Base-by-base conservation (phyloP, 64 coral and sea anemone genomes). In the Stichodactyla mertensii region DNA sequence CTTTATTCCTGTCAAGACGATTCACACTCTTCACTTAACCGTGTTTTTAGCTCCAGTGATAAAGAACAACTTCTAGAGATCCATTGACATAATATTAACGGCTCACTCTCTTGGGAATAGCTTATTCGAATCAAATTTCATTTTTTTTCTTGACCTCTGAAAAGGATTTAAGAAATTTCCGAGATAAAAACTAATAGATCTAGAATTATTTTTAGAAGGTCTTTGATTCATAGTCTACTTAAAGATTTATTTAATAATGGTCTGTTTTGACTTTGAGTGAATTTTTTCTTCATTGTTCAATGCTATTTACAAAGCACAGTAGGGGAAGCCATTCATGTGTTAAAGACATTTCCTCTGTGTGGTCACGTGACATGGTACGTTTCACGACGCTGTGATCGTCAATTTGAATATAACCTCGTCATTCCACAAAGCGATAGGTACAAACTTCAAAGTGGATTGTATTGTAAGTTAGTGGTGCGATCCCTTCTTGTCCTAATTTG, bases 281-380 rank as follows among this genome's bases (percentile, higher is more conserved):
- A 74, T 26, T 74, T 26, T 74, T 74, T 31, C 23, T 26, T 10
- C 9, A 74, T 74, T 74, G 26, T 74, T 69, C 8, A 22, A n/a
- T 8, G 19, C 27, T 74, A 28, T 31, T 28, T 74, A 74, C 69
- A 11, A 8, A 74, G 22, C 23, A 74, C 11, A 87, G 55, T 74
- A 61, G 57, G 15, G 77, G 61, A 83, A 87, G 22, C 58, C 85
- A 92, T 52, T 92, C 77, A 92, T 62, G 89, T 85, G 67, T 85
- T 84, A 79, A 88, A 87, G n/a, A 16, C 54, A 84, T 89, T 55
- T 57, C 26, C 52, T 82, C 78, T 16, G 28, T 24, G 78, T 52
- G 51, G 64, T 92, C 91, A 92, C 91, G 91, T 92, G 91, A 88
- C 52, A 6, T 56, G 84, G 27, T 71, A 52, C 57, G 83, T 55